Evolutionary conservation across 2,113 vertebrate species (phyloP).

Genomic region (Cichladusa arquata): DNA sequence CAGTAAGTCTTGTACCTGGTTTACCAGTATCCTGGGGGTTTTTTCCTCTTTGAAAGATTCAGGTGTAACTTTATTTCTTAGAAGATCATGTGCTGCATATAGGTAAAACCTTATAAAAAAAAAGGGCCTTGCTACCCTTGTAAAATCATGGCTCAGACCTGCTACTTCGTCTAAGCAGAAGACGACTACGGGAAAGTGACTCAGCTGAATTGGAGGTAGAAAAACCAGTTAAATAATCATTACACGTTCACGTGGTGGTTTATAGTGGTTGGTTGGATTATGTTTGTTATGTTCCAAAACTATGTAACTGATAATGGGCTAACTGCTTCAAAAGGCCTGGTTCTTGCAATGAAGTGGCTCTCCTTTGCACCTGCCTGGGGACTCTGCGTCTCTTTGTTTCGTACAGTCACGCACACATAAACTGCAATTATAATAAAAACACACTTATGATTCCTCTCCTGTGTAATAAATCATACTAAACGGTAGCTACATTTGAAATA

Average conservation of each 20-base stretch:
- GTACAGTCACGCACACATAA: not conserved
- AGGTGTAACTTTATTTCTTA: not conserved
- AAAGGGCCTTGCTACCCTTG: not conserved
- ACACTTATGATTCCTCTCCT: not conserved
- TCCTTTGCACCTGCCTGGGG: not conserved
- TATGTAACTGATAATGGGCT: not conserved
- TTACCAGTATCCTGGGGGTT: rapidly evolving
- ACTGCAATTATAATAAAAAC: not conserved
- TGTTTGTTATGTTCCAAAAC: not conserved
- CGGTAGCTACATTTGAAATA: not conserved
- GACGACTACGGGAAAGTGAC: not conserved
- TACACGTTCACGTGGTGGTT: not conserved
- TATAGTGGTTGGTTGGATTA: not conserved
- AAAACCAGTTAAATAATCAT: not conserved
- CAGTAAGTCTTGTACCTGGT: not conserved
- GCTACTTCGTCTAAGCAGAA: not conserved
- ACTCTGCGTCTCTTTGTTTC: rapidly evolving
- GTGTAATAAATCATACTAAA: not conserved
- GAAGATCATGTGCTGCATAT: not conserved
- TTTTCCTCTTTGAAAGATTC: not conserved
- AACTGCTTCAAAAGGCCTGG: not conserved
- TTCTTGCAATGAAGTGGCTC: not conserved
- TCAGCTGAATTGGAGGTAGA: not conserved
- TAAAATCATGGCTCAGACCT: not conserved
- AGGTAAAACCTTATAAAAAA: not conserved